phyloP scores from a whole-genome alignment of 2,113 vertebrate genomes.

The Cranoglanis bouderius region DNA sequence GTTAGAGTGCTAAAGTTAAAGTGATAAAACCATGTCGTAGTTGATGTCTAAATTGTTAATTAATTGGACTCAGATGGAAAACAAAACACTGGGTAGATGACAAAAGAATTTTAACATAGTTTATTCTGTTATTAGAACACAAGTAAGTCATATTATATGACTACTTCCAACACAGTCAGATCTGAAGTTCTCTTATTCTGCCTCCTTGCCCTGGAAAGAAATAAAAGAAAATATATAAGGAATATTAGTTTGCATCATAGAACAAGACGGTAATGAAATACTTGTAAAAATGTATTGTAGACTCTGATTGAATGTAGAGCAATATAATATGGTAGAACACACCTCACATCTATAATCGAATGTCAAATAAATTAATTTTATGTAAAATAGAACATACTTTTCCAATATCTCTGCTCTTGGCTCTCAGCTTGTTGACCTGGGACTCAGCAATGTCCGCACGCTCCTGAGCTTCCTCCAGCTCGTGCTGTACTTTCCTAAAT shows the following conservation, averaged over 20 bases:
- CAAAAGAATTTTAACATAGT: background rate
- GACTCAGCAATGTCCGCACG: conserved; percentile 80
- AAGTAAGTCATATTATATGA: conserved; percentile 47
- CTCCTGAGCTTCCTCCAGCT: conserved; percentile 81
- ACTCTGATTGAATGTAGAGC: background rate
- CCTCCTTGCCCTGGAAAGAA: conserved; percentile 44
- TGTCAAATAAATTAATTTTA: background rate
- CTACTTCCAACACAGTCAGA: background rate
- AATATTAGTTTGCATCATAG: background rate
- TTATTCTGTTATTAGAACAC: conserved; percentile 7
- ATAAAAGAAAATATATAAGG: background rate
- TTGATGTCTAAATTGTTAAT: too few relatives aligned
- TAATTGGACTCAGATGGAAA: background rate
- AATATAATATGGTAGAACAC: background rate
- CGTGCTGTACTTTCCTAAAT: conserved; percentile 78
- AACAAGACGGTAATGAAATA: background rate
- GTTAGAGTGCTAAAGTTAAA: too few relatives aligned
- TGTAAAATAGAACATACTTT: conserved; percentile 58
- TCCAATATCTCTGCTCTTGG: conserved; percentile 70
- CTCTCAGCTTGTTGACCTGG: conserved; percentile 78
- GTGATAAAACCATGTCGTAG: too few relatives aligned
- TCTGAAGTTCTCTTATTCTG: conserved; percentile 25
- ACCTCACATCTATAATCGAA: background rate
- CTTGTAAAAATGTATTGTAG: background rate
- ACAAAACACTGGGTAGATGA: conserved; percentile 8